phyloP scores from a whole-genome alignment of 2,888 invertebrate genomes.

The Andrena camellia region DNA sequence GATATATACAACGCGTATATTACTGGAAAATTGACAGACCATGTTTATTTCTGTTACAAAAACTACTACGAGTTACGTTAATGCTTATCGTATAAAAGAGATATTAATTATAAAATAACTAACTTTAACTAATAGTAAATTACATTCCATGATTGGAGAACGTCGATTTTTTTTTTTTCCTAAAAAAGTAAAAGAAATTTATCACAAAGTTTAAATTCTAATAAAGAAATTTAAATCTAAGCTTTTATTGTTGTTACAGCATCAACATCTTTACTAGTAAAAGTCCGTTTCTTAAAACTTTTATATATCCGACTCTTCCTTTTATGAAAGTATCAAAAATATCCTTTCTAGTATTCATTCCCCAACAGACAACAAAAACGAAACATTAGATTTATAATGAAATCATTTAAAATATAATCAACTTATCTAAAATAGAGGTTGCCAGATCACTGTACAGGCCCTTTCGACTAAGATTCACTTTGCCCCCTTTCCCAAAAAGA shows the following conservation, averaged over 20 bases:
- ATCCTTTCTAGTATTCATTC: slow-evolving; percentile 85
- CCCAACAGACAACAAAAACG: slow-evolving; percentile 83
- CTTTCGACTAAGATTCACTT: slow-evolving; percentile 74
- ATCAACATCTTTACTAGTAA: slow-evolving; percentile 79
- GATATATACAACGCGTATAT: slow-evolving; percentile 62
- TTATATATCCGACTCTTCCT: slow-evolving; percentile 80
- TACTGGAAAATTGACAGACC: slow-evolving; percentile 70
- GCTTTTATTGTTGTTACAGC: slow-evolving; percentile 81
- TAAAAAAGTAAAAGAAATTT: slow-evolving; percentile 69
- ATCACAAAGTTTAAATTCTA: slow-evolving; percentile 71
- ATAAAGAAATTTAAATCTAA: slow-evolving; percentile 79
- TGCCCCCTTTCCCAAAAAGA: slow-evolving; percentile 67
- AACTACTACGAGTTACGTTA: slow-evolving; percentile 68
- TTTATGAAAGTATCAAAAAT: slow-evolving; percentile 88
- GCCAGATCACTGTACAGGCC: slow-evolving; percentile 74
- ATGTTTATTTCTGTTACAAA: slow-evolving; percentile 71
- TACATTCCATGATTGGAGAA: slow-evolving; percentile 64
- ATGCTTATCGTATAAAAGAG: slow-evolving; percentile 73
- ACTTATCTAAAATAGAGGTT: slow-evolving; percentile 79
- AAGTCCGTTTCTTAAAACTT: slow-evolving; percentile 80
- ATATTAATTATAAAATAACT: slow-evolving; percentile 70
- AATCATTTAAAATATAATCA: slow-evolving; percentile 81
- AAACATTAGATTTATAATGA: slow-evolving; percentile 79
- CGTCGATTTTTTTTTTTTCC: slow-evolving; percentile 44
- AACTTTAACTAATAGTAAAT: slow-evolving; percentile 68